Evolutionary conservation across 1,140 invertebrate genomes (phyloP).

Genomic region (Platorchestia sp.): DNA sequence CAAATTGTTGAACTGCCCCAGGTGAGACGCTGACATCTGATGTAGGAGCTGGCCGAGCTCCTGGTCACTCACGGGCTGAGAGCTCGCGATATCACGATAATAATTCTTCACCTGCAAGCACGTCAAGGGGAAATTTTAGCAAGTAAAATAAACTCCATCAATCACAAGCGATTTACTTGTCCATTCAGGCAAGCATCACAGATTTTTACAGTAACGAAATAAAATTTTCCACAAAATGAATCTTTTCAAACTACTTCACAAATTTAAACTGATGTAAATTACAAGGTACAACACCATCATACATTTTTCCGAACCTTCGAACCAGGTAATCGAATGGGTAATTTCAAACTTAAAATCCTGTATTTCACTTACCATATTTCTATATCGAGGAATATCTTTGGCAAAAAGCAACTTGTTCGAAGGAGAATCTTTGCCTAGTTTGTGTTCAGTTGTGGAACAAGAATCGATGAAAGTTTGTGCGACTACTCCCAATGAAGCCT

Average conservation of each 20-base stretch:
- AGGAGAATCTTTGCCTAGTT: slow-evolving; percentile 93
- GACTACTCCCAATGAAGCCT: slow-evolving; percentile 93
- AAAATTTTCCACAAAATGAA: neutral
- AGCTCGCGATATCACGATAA: slow-evolving; percentile 85
- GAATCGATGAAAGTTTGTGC: slow-evolving; percentile 97
- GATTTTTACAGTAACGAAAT: neutral
- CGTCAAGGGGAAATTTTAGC: neutral
- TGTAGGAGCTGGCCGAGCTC: slow-evolving; percentile 94
- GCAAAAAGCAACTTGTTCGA: slow-evolving; percentile 95
- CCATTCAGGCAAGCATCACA: neutral
- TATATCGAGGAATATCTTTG: slow-evolving; percentile 91
- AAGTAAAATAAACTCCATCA: neutral
- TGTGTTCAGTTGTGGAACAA: slow-evolving; percentile 89
- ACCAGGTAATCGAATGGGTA: too few relatives aligned
- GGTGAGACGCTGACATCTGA: slow-evolving; percentile 87
- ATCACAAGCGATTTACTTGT: neutral
- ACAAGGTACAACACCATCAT: neutral
- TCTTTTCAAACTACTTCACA: neutral
- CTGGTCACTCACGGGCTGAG: slow-evolving; percentile 91
- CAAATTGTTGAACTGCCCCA: slow-evolving; percentile 89
- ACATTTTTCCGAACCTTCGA: neutral
- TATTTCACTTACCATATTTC: slow-evolving; percentile 61
- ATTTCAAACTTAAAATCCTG: neutral
- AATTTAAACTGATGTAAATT: neutral
- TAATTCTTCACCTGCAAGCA: slow-evolving; percentile 83